Percentiles rank a stretch among this genome's conserved stretches.
Conservation (phyloP, 2,888 invertebrate species). For the Oxycera nigricornis region DNA sequence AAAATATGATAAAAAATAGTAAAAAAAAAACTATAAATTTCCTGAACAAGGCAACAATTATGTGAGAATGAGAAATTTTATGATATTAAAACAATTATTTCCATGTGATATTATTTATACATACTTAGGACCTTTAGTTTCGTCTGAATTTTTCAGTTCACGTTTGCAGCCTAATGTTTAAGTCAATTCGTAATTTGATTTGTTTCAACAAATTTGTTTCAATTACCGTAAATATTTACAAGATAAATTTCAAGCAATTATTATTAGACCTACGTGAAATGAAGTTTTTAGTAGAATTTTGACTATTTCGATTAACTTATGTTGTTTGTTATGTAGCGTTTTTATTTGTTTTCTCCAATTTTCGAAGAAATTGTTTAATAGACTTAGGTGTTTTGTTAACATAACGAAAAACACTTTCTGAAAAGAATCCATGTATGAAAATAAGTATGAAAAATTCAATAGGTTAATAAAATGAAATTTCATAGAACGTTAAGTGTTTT, state of each 20-base stretch:
- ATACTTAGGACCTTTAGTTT: neutral
- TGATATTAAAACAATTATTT: conserved; percentile 19
- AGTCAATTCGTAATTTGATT: too few species aligned
- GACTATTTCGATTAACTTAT: neutral
- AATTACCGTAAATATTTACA: too few species aligned
- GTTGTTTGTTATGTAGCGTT: neutral
- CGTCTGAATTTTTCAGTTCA: neutral
- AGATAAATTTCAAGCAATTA: neutral
- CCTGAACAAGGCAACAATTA: conserved; percentile 30
- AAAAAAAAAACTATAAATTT: conserved; percentile 15
- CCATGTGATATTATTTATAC: conserved; percentile 38
- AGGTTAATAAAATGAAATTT: conserved; percentile 47
- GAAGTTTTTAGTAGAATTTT: neutral
- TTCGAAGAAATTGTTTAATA: conserved; percentile 11
- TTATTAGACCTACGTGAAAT: neutral
- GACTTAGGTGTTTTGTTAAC: conserved; percentile 1
- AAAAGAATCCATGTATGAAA: conserved; percentile 30
- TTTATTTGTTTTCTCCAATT: neutral
- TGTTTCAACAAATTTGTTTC: too few species aligned
- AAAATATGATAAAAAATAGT: conserved; percentile 17
- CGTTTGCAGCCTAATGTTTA: neutral
- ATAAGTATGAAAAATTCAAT: conserved; percentile 41
- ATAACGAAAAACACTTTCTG: neutral
- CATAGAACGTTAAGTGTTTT: conserved; percentile 44
- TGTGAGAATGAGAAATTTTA: conserved; percentile 9